Evolutionary conservation across 2,113 vertebrate genomes (phyloP), one percentile per base, ranked within the genome.

Genomic region (Oreocharis arfaki): DNA sequence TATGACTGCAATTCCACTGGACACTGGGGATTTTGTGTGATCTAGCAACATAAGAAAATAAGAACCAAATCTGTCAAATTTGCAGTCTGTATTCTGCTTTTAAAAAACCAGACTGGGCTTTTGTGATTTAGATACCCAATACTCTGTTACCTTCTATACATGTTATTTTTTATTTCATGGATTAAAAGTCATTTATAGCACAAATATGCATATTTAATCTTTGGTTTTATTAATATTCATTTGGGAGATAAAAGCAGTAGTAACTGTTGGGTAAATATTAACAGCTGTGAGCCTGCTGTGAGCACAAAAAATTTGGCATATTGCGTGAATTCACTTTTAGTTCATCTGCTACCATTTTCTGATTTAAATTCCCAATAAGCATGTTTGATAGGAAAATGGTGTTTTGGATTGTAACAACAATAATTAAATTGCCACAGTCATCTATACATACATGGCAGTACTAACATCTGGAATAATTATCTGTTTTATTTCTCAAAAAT

Each of bases 221-320:
- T 90, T 79, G 79, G 35, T 52, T 90, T 94, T 94, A 78, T 88
- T 96, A 94, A 74, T 87, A 86, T 56, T 90, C 56, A 84, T 94
- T 93, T 90, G 52, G 28, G n/a, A 94, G 47, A 96, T 86, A 94
- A 96, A 97, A 77, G 79, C 88, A 93, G 35, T 96, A 88, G 93
- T 89, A 91, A 84, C 59, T 94, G 93, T 94, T 94, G 90, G 90
- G 85, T 96, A 96, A 97, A 96, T 97, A 96, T 71, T 90, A 97
- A 75, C 92, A 95, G 87, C 92, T 97, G 95, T 80, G 89, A 94
- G 93, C 87, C 73, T 87, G 65, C 73, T 84, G 47, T 81, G 76
- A 91, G 56, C 67, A 76, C 52, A 93, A 78, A 95, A 92, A 92
- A 68, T 41, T 20, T 95, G 90, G 90, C 85, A 78, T 86, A 49